phyloP scores from a whole-genome alignment of 23 tunicate genomes.

The Oikopleura vanhoeffeni region DNA sequence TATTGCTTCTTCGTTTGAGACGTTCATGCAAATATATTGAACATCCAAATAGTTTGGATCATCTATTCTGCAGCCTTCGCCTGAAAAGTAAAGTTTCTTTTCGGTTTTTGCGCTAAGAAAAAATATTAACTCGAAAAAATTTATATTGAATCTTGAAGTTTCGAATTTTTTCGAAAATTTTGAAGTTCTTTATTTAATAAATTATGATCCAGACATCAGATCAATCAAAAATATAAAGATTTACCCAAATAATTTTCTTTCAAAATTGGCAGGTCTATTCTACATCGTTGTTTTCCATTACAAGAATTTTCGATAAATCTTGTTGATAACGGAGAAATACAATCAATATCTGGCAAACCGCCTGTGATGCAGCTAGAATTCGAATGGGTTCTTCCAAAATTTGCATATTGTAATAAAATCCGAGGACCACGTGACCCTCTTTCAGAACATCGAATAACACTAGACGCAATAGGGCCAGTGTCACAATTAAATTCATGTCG shows the following conservation, averaged over 20 bases:
- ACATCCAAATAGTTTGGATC: not conserved
- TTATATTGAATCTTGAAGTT: no score
- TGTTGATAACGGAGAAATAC: not conserved
- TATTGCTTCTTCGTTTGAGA: not conserved
- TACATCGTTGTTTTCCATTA: conserved; percentile 9
- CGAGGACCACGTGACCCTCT: conserved; percentile 11
- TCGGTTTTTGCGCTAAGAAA: no score
- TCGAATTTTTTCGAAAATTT: no score
- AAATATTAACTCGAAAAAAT: no score
- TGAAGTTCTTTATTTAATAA: no score
- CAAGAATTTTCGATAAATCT: conserved; percentile 3
- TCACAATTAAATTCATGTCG: not conserved
- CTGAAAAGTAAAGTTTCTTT: no score
- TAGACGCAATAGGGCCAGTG: not conserved
- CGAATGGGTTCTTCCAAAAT: not conserved
- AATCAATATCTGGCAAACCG: not conserved
- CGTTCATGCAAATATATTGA: not conserved
- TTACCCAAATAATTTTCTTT: conserved; percentile 6
- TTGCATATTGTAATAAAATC: not conserved
- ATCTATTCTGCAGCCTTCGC: not conserved
- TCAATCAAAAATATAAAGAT: no score
- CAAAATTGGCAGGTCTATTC: not conserved
- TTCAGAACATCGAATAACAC: not conserved
- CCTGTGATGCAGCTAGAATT: not conserved
- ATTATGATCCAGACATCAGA: no score